phyloP scores from a whole-genome alignment of 2,113 vertebrate species.

The Edolisoma coerulescens region DNA sequence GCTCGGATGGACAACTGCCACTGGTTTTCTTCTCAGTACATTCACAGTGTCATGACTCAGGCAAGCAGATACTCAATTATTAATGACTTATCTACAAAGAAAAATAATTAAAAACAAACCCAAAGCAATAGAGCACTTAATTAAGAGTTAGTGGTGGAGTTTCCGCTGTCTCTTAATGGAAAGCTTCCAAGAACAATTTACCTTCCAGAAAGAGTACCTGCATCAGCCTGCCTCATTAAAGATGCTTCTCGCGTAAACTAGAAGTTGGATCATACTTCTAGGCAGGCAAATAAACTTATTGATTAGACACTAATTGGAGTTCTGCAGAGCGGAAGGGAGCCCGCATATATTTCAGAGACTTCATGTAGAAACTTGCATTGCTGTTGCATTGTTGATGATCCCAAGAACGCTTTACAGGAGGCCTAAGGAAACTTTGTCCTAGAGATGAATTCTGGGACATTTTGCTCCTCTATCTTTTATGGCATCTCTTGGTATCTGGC shows the following conservation, averaged over 20 bases:
- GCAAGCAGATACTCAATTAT: conserved; percentile 58
- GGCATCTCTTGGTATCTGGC: neutral
- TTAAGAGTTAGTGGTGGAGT: conserved; percentile 56
- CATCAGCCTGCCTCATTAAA: conserved; percentile 7
- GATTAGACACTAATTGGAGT: conserved; percentile 43
- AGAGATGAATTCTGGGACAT: neutral
- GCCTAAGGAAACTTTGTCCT: neutral
- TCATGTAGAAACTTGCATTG: neutral
- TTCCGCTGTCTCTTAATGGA: conserved; percentile 44
- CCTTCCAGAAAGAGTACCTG: conserved; percentile 42
- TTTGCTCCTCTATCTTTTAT: neutral
- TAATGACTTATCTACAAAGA: conserved; percentile 63
- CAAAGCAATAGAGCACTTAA: conserved; percentile 63
- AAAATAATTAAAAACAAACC: conserved; percentile 63
- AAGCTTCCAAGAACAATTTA: conserved; percentile 56
- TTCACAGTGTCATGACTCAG: conserved; percentile 46
- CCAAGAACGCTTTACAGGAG: neutral
- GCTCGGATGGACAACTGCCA: neutral
- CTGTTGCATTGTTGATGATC: neutral
- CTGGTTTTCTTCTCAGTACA: neutral
- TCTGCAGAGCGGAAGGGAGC: neutral
- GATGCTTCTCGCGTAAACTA: neutral
- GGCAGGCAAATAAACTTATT: conserved; percentile 46
- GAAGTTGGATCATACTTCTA: conserved; percentile 35
- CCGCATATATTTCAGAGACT: neutral